Evolutionary conservation across 2,888 invertebrate genomes (phyloP), one percentile per base, ranked within the genome.

Genomic region (Ophioninae sp.): DNA sequence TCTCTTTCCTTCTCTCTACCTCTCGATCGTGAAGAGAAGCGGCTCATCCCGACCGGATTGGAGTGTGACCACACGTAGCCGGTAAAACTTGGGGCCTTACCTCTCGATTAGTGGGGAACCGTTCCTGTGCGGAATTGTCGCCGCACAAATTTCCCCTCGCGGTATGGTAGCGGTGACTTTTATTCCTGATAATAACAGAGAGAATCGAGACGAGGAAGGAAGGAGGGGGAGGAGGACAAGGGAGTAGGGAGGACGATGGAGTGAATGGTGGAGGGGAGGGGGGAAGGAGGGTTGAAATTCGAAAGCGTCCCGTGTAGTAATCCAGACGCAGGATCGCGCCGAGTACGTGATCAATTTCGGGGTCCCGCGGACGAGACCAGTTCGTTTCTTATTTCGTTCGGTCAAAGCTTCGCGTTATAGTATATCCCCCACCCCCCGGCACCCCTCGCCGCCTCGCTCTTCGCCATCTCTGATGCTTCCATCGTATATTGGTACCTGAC

Each of bases 181-280:
- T 93, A 93, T 92, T 93, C 91, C 90, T 91, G 91, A 93, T 93
- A 93, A 93, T 93, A 91, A 93, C 92, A 93, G 92, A 90, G 91
- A 85, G 86, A 82, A 83, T 83, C 81, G 51, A 23, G 73, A 37
- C 65, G 81, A 76, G 65, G 69, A 20, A 59, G 59, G 44, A 59
- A 59, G 68, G 22, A 68, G 23, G 58, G 17, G 41, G 23, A 59
- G 23, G 39, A 65, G 44, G 37, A 59, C 59, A 20, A 68, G n/a
- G 39, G 17, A 41, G 23, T 39, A 37, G 39, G 58, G 91, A 92
- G 93, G 93, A 93, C 92, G 91, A 93, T 92, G 92, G 92, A 90
- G 91, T 85, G 86, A 82, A 83, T 83, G 79, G 51, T 17, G 73
- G 51, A 58, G 81, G 68, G 65, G 69, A 20, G 41, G 59, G 44